Evolutionary conservation across 2,888 invertebrate genomes (phyloP).

Genomic region (Gymnoscelis rufifasciata): DNA sequence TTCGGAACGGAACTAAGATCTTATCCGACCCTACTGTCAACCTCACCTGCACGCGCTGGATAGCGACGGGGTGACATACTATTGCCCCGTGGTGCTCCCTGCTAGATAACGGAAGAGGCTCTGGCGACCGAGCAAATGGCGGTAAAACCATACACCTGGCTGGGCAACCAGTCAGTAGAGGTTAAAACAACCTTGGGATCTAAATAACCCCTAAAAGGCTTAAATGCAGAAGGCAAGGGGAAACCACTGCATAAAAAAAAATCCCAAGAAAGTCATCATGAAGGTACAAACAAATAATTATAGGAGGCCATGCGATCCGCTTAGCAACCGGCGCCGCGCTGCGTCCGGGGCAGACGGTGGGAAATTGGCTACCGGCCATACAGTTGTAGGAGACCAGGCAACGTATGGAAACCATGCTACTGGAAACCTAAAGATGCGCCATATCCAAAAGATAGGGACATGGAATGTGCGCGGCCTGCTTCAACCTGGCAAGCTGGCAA

Average conservation of each 20-base stretch:
- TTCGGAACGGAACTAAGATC: no score
- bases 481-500: background rate
- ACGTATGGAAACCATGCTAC: background rate
- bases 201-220: no score
- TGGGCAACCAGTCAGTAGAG: no score
- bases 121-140: no score
- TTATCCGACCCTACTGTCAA: no score
- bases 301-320: background rate
- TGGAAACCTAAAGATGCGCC: background rate
- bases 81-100: no score
- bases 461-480: constrained; percentile 3
- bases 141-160: no score
- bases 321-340: background rate
- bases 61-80: no score
- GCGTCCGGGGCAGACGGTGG: background rate
- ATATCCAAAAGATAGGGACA: constrained; percentile 1
- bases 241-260: constrained; percentile 1
- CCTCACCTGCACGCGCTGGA: no score
- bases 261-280: background rate
- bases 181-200: no score
- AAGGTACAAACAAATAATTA: background rate
- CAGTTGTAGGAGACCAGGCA: background rate
- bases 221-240: constrained; percentile 3
- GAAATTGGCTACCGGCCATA: constrained; percentile 1
- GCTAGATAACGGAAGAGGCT: no score